These are phyloP conservation scores for Stramonita haemastoma DNA, from an alignment of 2,888 invertebrate species.

Conservation along the genomic window DNA sequence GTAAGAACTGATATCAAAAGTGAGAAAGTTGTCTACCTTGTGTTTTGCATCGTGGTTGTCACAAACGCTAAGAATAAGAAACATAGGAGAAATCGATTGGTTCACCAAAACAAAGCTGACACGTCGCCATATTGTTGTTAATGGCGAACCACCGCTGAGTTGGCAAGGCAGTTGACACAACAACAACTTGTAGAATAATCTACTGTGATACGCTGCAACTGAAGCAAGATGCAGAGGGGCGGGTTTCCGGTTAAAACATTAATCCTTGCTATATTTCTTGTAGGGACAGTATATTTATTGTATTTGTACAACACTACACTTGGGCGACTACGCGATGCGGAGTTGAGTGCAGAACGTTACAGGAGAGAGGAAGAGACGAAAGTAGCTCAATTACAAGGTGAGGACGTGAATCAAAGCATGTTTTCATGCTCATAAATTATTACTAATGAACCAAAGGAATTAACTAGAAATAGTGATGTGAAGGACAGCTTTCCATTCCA, in stretches of 20 bases:
- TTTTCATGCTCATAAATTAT: neutral
- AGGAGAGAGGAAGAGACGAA: constrained; percentile 67
- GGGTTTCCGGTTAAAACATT: constrained; percentile 60
- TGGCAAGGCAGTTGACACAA: constrained; percentile 31
- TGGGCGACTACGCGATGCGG: constrained; percentile 64
- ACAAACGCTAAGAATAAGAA: constrained; percentile 8
- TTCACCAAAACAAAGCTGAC: constrained; percentile 49
- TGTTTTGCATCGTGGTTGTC: neutral
- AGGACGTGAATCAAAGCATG: neutral
- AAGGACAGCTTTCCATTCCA: too few species aligned
- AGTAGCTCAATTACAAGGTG: constrained; percentile 69
- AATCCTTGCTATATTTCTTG: constrained; percentile 55
- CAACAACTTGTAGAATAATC: constrained; percentile 9
- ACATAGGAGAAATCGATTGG: neutral
- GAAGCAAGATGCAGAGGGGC: constrained; percentile 50
- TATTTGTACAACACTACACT: constrained; percentile 65
- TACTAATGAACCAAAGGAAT: too few species aligned
- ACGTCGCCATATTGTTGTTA: constrained; percentile 66
- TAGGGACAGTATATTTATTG: constrained; percentile 63
- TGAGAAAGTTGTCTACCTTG: neutral
- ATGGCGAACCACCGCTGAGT: constrained; percentile 27
- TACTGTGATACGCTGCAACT: neutral
- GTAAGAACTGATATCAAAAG: too few species aligned
- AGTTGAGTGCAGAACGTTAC: constrained; percentile 63
- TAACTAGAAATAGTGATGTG: too few species aligned